Conservation (phyloP, 2,113 vertebrate species). For the Candoia aspera region DNA sequence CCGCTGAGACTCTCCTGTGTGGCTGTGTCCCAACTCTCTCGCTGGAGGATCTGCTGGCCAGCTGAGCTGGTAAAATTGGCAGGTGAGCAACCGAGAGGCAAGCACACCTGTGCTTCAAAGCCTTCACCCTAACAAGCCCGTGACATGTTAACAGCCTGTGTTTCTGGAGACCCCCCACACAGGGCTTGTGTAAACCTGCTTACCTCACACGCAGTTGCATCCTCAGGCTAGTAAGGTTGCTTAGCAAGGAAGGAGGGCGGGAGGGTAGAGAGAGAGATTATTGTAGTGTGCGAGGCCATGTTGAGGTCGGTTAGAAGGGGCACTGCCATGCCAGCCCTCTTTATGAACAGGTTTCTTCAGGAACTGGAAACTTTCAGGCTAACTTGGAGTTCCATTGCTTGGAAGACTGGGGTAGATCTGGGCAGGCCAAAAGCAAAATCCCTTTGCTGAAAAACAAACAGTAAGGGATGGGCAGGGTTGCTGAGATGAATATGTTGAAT, state of each 20-base stretch:
- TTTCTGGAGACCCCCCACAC: background rate
- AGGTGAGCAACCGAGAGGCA: background rate
- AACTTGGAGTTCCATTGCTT: background rate
- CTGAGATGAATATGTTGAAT: background rate
- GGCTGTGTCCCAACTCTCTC: background rate
- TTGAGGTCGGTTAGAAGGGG: background rate
- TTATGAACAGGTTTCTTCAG: background rate
- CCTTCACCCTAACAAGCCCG: constrained; percentile 5
- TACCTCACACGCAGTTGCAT: background rate
- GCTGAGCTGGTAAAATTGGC: background rate
- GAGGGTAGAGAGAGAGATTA: background rate
- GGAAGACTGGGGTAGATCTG: background rate
- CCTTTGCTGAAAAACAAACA: background rate
- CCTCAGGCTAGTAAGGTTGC: constrained; percentile 9
- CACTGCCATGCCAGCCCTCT: no score
- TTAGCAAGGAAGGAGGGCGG: background rate
- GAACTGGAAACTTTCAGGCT: background rate
- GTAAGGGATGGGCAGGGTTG: background rate
- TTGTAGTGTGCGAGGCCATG: background rate
- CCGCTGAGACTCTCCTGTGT: background rate
- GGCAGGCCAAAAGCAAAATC: background rate
- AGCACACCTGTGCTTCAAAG: constrained; percentile 13
- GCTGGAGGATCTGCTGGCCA: background rate
- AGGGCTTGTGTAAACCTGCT: background rate
- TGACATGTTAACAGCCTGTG: constrained; percentile 17